Conservation (phyloP, 2,797 vertebrate genomes). For the Lagorchestes hirsutus region DNA sequence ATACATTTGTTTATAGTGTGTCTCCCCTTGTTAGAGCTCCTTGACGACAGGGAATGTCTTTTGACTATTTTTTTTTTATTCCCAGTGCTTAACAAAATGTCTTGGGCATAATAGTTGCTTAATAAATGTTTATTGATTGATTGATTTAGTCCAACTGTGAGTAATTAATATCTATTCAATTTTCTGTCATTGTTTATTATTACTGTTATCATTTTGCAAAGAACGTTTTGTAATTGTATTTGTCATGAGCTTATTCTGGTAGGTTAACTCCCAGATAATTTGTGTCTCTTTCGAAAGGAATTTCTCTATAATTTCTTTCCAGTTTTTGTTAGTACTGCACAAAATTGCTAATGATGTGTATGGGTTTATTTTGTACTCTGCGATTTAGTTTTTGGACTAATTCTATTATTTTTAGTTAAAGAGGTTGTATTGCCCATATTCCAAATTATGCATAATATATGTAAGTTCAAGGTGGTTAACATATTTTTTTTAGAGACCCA, state of each 20-base stretch:
- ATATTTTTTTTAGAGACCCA: not conserved
- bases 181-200: not conserved
- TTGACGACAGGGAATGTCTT: not conserved
- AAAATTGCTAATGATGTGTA: not conserved
- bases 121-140: not conserved
- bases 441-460: conserved; percentile 1
- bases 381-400: conserved; percentile 5
- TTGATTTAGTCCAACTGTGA: not conserved
- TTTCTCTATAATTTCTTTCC: not conserved
- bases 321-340: not conserved
- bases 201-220: not conserved
- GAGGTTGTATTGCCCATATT: conserved; percentile 47
- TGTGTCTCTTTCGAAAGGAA: not conserved
- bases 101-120: not conserved
- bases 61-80: not conserved
- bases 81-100: not conserved
- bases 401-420: conserved; percentile 41
- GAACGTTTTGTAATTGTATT: not conserved
- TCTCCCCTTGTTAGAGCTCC: not conserved
- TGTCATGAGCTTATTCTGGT: not conserved
- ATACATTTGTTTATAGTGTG: not conserved
- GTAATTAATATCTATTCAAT: not conserved
- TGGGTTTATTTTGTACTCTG: not conserved
- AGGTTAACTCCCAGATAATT: not conserved
- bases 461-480: conserved; percentile 18